A percentile compares a stretch with the other conserved stretches of the same genome.
These are phyloP conservation scores for Pogoniulus pusillus DNA, from an alignment of 2,797 vertebrate genomes.

Conservation along the genomic window DNA sequence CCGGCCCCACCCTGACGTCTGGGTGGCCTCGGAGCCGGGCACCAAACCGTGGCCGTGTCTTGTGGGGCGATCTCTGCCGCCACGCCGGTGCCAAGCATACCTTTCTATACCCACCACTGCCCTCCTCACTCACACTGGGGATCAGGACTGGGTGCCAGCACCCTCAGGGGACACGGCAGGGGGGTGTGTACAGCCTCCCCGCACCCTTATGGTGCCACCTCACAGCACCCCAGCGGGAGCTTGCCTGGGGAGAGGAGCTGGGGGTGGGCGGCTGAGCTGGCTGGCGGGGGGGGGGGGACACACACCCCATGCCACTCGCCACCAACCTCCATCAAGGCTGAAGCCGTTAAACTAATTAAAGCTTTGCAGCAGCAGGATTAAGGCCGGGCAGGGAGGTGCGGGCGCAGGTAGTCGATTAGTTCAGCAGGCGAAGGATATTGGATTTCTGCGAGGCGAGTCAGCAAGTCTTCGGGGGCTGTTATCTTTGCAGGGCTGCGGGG, in stretches of 20 bases:
- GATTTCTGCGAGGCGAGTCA: slow-evolving; percentile 83
- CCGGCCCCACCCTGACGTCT: slow-evolving; percentile 58
- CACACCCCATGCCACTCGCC: background rate
- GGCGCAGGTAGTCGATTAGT: slow-evolving; percentile 82
- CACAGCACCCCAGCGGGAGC: background rate
- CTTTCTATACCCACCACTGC: background rate
- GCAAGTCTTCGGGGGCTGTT: slow-evolving; percentile 80
- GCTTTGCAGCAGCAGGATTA: slow-evolving; percentile 79
- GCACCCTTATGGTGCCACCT: background rate
- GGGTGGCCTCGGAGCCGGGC: slow-evolving; percentile 58
- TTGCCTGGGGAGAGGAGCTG: background rate
- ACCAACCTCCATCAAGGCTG: slow-evolving; percentile 71
- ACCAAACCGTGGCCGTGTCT: slow-evolving; percentile 30
- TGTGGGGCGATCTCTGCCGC: background rate
- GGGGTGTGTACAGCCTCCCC: too few relatives aligned
- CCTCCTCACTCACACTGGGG: background rate
- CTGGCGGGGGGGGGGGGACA: background rate
- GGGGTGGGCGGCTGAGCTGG: background rate
- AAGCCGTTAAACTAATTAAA: slow-evolving; percentile 84
- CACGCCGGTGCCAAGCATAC: background rate
- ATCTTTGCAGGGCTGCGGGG: slow-evolving; percentile 78
- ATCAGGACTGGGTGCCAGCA: background rate
- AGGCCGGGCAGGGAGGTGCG: slow-evolving; percentile 74
- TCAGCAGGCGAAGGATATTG: slow-evolving; percentile 77
- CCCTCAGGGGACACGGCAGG: background rate